Percentiles rank a stretch among this genome's conserved stretches.
phyloP scores from a whole-genome alignment of 2,113 vertebrate genomes.

The Phaethon lepturus region DNA sequence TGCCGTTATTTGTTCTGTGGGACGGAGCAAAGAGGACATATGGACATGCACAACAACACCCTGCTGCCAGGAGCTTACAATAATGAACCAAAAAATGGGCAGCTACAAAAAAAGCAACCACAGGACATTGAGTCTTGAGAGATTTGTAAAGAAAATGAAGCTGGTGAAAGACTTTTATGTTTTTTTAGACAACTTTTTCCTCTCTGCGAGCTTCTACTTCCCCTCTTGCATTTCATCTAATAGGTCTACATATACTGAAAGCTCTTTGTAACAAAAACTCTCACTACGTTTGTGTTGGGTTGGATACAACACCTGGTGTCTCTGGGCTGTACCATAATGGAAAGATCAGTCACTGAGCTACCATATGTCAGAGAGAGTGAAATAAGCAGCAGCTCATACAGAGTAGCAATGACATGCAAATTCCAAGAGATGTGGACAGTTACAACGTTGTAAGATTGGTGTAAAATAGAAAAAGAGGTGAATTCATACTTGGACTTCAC shows the following conservation, averaged over 20 bases:
- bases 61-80: not conserved
- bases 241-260: not conserved
- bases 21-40: not conserved
- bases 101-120: not conserved
- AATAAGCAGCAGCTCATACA: not conserved
- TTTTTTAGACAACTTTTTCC: not conserved
- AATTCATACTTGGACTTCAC: not conserved
- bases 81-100: not conserved
- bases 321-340: not conserved
- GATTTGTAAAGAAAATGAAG: not conserved
- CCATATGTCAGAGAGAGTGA: not conserved
- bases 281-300: accelerated
- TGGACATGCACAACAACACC: accelerated
- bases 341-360: not conserved
- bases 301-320: accelerated
- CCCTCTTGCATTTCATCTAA: not conserved
- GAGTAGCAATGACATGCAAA: not conserved
- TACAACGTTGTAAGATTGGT: not conserved
- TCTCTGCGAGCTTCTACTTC: not conserved
- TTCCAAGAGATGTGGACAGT: not conserved
- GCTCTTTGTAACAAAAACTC: not conserved
- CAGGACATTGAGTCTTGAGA: not conserved
- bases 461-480: not conserved
- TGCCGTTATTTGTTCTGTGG: not conserved
- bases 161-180: not conserved